Conservation (phyloP, 2,888 invertebrate species). For the Ophraella communa region DNA sequence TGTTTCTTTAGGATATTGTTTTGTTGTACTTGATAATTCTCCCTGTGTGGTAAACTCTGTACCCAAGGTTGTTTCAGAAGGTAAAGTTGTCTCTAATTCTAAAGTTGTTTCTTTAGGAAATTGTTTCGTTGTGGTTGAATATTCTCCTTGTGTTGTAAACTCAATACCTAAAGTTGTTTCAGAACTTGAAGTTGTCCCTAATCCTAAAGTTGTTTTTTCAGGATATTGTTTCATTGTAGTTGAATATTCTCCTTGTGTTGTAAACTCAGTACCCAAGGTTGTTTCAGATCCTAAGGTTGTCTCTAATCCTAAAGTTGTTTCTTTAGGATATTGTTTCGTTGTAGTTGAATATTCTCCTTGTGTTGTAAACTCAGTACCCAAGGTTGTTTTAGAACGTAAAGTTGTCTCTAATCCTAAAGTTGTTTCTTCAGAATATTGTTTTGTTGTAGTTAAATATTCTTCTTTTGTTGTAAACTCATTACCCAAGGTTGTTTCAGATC, state of each 20-base stretch:
- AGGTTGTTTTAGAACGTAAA: background rate
- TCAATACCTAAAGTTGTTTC: background rate
- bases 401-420: no score
- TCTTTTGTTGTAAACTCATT: no score
- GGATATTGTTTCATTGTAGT: slow-evolving; percentile 27
- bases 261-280: no score
- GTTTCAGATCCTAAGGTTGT: no score
- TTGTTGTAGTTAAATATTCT: no score
- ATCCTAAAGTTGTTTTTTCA: background rate
- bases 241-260: no score
- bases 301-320: background rate
- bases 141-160: background rate
- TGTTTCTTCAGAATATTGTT: no score
- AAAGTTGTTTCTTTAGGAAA: background rate
- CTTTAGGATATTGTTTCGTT: no score
- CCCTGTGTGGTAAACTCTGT: background rate
- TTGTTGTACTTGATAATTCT: slow-evolving; percentile 19
- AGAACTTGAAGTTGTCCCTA: background rate
- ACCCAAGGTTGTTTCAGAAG: background rate
- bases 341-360: slow-evolving; percentile 9
- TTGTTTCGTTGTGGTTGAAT: background rate
- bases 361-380: background rate
- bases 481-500: no score
- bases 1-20: slow-evolving; percentile 18
- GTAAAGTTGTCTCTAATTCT: background rate